Evolutionary conservation across 2,797 vertebrate genomes (phyloP), one percentile per base, ranked within the genome.

Genomic region (Benthosema pterotum): DNA sequence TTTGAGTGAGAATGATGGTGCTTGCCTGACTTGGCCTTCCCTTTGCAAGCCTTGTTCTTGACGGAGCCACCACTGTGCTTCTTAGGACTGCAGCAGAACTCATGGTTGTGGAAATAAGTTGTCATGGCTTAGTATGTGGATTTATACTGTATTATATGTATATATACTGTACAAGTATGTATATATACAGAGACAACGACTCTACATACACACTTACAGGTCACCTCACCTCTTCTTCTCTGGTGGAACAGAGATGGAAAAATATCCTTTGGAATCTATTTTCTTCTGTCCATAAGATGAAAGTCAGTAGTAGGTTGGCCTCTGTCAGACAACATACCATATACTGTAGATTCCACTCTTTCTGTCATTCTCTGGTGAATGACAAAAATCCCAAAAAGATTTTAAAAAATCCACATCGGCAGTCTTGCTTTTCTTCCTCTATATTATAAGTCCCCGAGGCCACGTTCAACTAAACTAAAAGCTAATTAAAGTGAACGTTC

Each of bases 61-160:
- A 65, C 17, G 8, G 79, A 64, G 53, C 77, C 65, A 43, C 72
- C 51, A 60, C 77, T 75, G 52, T 79, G 64, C 65, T 83, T 89
- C 69, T 89, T 89, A 45, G 88, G 83, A 63, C 80, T 90, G 72
- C 87, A 89, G 63, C 89, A 92, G 76, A 90, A 90, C 65, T 93
- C 90, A 66, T 91, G 88, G 65, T 78, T 90, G 63, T 90, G 88
- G 69, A 88, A 91, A 76, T 91, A 92, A 63, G 89, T 87, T 48
- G 88, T 91, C 93, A 94, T 94, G 43, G 62, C 16, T 19, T 12
- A 46, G 45, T 11, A 38, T 38, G 7, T 32, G 6, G 5, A 32
- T 8, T 5, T 32, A 32, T 32, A 32, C 28, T n/a, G n/a, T n/a
- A n/a, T n/a, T n/a, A n/a, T n/a, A n/a, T 38, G 32, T 11, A 38